Conservation (phyloP, 1,140 invertebrate genomes). For the Heliconius melpomene region DNA sequence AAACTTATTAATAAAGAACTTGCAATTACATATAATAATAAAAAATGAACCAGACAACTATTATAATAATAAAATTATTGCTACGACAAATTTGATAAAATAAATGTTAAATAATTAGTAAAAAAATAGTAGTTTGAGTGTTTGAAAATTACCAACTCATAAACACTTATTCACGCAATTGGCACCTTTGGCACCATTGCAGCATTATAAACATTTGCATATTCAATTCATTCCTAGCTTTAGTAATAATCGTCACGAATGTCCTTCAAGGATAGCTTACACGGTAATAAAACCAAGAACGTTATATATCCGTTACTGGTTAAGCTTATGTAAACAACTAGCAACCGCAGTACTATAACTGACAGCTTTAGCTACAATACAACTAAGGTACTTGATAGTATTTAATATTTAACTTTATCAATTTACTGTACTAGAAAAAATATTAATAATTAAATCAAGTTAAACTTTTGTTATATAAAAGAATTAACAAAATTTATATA, state of each 20-base stretch:
- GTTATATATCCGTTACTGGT: conserved; percentile 30
- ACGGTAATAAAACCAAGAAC: conserved; percentile 13
- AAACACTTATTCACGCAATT: conserved; percentile 8
- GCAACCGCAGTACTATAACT: neutral
- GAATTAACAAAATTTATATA: no score
- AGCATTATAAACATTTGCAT: neutral
- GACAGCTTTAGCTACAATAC: conserved; percentile 1
- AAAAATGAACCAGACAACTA: neutral
- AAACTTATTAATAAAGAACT: neutral
- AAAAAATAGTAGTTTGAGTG: neutral
- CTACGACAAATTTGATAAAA: neutral
- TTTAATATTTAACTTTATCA: neutral
- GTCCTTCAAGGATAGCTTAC: conserved; percentile 20
- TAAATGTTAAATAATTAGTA: neutral
- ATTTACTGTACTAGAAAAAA: no score
- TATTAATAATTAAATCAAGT: no score
- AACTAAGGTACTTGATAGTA: conserved; percentile 2
- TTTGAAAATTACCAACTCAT: neutral
- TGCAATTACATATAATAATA: neutral
- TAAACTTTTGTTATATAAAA: no score
- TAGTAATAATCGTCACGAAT: neutral
- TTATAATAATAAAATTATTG: neutral
- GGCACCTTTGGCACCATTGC: neutral
- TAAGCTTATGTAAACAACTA: conserved; percentile 19
- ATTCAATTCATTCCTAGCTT: neutral